Evolutionary conservation across 2,797 vertebrate genomes (phyloP), one percentile per base, ranked within the genome.

Genomic region (Neopelma chrysocephalum): DNA sequence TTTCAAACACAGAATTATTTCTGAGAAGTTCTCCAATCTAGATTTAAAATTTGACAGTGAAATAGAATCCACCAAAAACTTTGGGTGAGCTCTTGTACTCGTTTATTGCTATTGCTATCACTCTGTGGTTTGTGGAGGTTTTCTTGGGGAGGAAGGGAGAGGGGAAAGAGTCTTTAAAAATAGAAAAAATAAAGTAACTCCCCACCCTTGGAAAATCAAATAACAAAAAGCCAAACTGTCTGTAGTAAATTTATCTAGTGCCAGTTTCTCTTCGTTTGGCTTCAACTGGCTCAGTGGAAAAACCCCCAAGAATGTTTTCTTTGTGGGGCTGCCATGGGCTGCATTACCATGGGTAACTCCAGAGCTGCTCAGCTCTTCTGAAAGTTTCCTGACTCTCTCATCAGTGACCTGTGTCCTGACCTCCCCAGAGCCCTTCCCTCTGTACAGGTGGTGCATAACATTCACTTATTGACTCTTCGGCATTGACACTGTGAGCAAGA

Each of bases 371-470:
- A 29, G 48, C 40, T 68, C 29, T 77, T 61, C 34, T 77, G 23
- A 6, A 86, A 66, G 11, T 58, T 81, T n/a, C 53, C 77, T 8
- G 56, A 48, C 20, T 27, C 79, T 58, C 25, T 53, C 34, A 2
- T 22, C 11, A 36, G 64, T 36, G 76, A 56, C 79, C 68, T 14
- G 43, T 38, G 65, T 73, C 70, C 83, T 82, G 61, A 58, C 53
- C 58, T 77, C 3, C n/a, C 40, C 62, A 19, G 45, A 58, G 60
- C 60, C 26, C 56, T 62, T 71, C 79, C 64, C 50, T 27, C 45
- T 12, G 27, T 2, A 4, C 34, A 40, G 36, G 43, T 27, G 20
- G 19, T 13, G 9, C 0, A 1, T 4, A 19, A 10, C 3, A 1
- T 71, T 87, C 40, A 16, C 36, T 82, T 15, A 11, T 31, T 53